Evolutionary conservation across 2,797 vertebrate species (phyloP).

Genomic region (Liasis olivaceus): DNA sequence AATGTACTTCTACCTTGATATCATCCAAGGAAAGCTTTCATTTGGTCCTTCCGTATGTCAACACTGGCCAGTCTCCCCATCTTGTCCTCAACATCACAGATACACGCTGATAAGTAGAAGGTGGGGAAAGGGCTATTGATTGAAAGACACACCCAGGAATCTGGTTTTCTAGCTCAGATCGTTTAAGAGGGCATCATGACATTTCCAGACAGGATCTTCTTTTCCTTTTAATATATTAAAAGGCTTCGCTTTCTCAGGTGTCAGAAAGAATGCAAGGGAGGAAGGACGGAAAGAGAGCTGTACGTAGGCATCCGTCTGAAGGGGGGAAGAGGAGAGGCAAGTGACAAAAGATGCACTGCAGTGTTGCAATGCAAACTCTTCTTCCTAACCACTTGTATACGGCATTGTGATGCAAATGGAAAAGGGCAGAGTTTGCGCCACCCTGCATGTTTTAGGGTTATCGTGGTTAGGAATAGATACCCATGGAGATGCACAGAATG

Average conservation of each 20-base stretch:
- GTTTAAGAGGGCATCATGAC: background rate
- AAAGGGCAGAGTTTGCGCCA: background rate
- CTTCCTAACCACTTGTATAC: background rate
- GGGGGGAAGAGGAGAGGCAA: background rate
- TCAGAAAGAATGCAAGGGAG: background rate
- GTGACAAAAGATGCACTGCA: rapidly evolving
- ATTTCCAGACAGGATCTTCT: background rate
- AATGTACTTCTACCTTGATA: background rate
- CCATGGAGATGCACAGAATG: background rate
- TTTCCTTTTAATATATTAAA: background rate
- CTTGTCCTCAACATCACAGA: background rate
- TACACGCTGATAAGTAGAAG: background rate
- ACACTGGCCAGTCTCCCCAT: background rate
- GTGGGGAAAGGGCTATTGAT: background rate
- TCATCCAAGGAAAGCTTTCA: background rate
- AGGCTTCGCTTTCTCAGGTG: background rate
- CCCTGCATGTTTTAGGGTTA: background rate
- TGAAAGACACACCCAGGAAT: background rate
- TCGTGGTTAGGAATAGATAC: background rate
- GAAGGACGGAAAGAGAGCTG: background rate
- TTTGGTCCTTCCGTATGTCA: background rate
- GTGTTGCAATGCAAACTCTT: background rate
- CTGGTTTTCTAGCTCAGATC: background rate
- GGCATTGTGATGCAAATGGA: background rate
- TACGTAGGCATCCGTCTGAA: background rate